phyloP scores from a whole-genome alignment of 2,888 invertebrate species.

The Heteromyza rotundicornis region DNA sequence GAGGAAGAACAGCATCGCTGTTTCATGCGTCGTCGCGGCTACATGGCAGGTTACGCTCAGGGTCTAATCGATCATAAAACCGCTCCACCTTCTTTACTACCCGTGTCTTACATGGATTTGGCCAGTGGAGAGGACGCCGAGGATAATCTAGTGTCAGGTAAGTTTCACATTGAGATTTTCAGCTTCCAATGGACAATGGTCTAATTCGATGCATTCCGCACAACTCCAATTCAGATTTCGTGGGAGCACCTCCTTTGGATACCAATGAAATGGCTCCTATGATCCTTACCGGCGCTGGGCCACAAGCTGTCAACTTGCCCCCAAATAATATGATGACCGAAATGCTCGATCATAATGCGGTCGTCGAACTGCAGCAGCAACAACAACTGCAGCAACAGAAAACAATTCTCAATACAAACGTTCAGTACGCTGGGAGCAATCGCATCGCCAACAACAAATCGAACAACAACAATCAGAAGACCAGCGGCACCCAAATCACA shows the following conservation, averaged over 20 bases:
- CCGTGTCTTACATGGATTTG: slow-evolving; percentile 37
- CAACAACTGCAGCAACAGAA: slow-evolving; percentile 27
- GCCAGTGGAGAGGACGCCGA: slow-evolving; percentile 26
- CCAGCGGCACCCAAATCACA: slow-evolving; percentile 51
- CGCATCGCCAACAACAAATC: slow-evolving; percentile 32
- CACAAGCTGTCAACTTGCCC: slow-evolving; percentile 21
- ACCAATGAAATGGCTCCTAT: slow-evolving; percentile 22
- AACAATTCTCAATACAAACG: slow-evolving; percentile 15
- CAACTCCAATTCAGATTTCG: not conserved
- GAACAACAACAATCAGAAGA: slow-evolving; percentile 38
- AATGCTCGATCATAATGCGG: slow-evolving; percentile 22
- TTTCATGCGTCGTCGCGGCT: slow-evolving; percentile 48
- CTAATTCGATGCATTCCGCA: too few species aligned
- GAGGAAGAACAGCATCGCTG: slow-evolving; percentile 48
- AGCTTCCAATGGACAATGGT: too few species aligned
- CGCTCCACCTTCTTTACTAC: slow-evolving; percentile 36
- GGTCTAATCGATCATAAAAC: slow-evolving; percentile 42
- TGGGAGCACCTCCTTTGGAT: slow-evolving; percentile 13
- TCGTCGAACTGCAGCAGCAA: slow-evolving; percentile 20
- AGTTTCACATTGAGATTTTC: too few species aligned
- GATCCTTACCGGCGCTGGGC: slow-evolving; percentile 13
- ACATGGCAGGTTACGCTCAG: too few species aligned
- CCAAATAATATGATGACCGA: slow-evolving; percentile 32
- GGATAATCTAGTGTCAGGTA: slow-evolving; percentile 31
- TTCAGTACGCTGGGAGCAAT: slow-evolving; percentile 18